Conservation (phyloP, 2,797 vertebrate genomes). For the Salmo trutta region DNA sequence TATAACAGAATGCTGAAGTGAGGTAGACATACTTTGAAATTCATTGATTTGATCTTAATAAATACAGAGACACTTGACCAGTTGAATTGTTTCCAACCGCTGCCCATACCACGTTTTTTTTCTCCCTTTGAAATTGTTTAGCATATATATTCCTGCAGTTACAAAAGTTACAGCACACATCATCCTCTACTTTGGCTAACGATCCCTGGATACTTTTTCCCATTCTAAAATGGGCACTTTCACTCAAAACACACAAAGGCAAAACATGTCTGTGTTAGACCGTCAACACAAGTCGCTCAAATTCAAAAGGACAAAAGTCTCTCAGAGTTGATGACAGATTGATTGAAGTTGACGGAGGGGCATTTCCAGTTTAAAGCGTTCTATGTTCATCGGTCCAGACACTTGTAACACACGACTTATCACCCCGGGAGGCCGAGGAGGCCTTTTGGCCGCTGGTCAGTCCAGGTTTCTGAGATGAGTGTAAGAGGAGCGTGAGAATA, state of each 20-base stretch:
- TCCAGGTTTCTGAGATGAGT: conserved; percentile 64
- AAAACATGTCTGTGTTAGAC: conserved; percentile 63
- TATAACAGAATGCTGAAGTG: conserved; percentile 70
- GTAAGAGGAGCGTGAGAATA: conserved; percentile 57
- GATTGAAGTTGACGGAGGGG: conserved; percentile 65
- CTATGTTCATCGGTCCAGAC: conserved; percentile 69
- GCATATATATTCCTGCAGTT: conserved; percentile 73
- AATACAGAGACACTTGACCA: conserved; percentile 72
- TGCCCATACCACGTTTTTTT: conserved; percentile 64
- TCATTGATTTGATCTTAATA: conserved; percentile 74
- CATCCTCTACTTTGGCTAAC: conserved; percentile 79
- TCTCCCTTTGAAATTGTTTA: conserved; percentile 75
- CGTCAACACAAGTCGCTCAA: conserved; percentile 52
- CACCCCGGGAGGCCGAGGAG: conserved; percentile 56
- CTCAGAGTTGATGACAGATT: conserved; percentile 64
- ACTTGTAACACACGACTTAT: conserved; percentile 59
- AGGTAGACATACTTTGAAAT: conserved; percentile 81
- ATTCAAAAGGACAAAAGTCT: conserved; percentile 63
- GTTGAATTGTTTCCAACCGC: conserved; percentile 71
- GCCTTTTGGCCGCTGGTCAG: conserved; percentile 71
- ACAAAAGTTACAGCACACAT: conserved; percentile 75
- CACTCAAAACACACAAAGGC: conserved; percentile 71
- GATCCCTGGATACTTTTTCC: conserved; percentile 73
- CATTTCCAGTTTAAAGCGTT: conserved; percentile 75
- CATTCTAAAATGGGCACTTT: conserved; percentile 69